Evolutionary conservation across 2,888 invertebrate species (phyloP).

Genomic region (Helleia helle): DNA sequence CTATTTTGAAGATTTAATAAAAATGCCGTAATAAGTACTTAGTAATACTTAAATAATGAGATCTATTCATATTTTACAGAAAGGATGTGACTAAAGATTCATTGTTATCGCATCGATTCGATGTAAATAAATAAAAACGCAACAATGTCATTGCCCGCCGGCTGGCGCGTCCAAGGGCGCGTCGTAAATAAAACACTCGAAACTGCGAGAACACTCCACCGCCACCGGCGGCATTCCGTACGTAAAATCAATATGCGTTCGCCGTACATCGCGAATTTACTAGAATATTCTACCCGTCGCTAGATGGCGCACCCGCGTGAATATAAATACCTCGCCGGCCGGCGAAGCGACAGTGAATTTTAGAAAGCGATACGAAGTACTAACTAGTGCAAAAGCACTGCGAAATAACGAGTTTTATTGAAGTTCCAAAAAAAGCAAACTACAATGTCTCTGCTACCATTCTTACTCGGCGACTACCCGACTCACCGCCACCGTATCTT

Average conservation of each 20-base stretch:
- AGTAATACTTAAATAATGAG: too few species aligned
- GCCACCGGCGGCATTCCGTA: too few species aligned
- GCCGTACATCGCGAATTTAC: slow-evolving; percentile 12
- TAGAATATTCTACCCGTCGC: slow-evolving; percentile 26
- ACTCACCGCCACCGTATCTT: slow-evolving; percentile 37
- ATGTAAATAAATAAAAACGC: too few species aligned
- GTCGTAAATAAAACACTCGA: too few species aligned
- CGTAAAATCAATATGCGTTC: neutral
- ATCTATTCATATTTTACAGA: too few species aligned
- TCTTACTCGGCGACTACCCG: slow-evolving; percentile 34
- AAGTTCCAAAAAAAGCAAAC: neutral
- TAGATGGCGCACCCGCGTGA: slow-evolving; percentile 30
- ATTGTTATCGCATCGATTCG: neutral
- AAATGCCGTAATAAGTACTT: too few species aligned
- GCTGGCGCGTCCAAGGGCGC: too few species aligned
- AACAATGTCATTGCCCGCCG: too few species aligned
- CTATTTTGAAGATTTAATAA: too few species aligned
- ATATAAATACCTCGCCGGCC: slow-evolving; percentile 35
- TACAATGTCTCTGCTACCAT: slow-evolving; percentile 36
- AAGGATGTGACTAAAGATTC: neutral
- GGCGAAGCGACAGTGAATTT: slow-evolving; percentile 23
- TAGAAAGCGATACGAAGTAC: slow-evolving; percentile 19
- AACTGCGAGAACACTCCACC: too few species aligned
- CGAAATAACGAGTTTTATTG: slow-evolving; percentile 2
- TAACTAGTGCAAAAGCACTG: slow-evolving; percentile 17